These are phyloP conservation scores for Belgica antarctica DNA, from an alignment of 2,888 invertebrate species.

Conservation along the genomic window DNA sequence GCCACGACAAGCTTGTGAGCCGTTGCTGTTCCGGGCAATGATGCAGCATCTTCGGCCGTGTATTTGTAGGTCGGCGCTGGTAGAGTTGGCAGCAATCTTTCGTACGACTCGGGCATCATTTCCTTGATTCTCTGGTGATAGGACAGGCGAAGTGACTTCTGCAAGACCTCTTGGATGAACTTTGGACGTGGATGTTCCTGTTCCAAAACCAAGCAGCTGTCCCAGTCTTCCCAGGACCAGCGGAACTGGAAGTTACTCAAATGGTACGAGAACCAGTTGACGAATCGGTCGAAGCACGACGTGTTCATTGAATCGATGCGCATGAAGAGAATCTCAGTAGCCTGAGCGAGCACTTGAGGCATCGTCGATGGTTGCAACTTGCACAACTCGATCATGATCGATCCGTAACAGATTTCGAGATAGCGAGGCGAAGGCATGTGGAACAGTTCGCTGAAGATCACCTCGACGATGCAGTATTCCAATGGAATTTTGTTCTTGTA, in stretches of 20 bases:
- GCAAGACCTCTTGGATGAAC: constrained; percentile 88
- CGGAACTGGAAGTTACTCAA: constrained; percentile 98
- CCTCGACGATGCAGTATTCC: constrained; percentile 97
- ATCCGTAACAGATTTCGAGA: constrained; percentile 90
- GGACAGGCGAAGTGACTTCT: constrained; percentile 85
- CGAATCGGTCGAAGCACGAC: constrained; percentile 93
- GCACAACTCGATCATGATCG: constrained; percentile 93
- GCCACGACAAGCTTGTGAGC: constrained; percentile 85
- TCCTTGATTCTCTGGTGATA: constrained; percentile 92
- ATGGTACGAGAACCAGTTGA: constrained; percentile 97
- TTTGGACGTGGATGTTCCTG: constrained; percentile 88
- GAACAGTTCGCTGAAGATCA: constrained; percentile 91
- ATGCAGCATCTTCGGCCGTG: constrained; percentile 81
- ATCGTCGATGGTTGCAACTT: constrained; percentile 94
- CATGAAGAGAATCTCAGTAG: constrained; percentile 94
- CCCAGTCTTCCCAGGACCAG: constrained; percentile 99
- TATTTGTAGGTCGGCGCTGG: constrained; percentile 90
- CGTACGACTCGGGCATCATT: constrained; percentile 85
- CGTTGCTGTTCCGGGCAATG: constrained; percentile 74
- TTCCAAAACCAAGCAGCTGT: constrained; percentile 78
- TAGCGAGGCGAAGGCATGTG: constrained; percentile 86
- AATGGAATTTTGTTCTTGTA: constrained; percentile 92
- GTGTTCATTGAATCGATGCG: constrained; percentile 97
- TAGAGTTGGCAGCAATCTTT: constrained; percentile 76
- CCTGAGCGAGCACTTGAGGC: constrained; percentile 96